Evolutionary conservation across 2,888 invertebrate genomes (phyloP), one percentile per base, ranked within the genome.

Genomic region (Orchesellides sinensis): DNA sequence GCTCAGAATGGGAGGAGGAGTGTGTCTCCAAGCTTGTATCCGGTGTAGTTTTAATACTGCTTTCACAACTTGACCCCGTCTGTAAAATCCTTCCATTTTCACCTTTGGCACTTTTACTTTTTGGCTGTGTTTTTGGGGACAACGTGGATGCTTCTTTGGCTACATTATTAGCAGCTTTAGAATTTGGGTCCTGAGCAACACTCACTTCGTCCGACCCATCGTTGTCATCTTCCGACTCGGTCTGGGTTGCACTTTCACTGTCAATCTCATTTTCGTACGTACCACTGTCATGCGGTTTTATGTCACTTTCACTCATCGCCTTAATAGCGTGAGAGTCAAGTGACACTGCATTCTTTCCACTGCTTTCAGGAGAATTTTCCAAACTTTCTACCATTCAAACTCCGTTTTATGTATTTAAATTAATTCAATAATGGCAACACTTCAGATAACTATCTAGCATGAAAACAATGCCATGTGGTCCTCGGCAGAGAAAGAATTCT

Each of bases 291-390:
- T 74, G 68, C 52, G 65, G 32, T 32, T 35, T 21, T 0, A 21
- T 65, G 14, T 59, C 82, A 82, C 75, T 75, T 69, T 75, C 75
- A 75, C 70, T 82, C 82, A 82, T 82, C 74, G 61, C 82, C 82
- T 70, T 75, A 47, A 23, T 54, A 75, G 69, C 74, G 66, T 52
- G 29, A 54, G 74, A 61, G 23, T 81, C 68, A 19, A 81, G 52
- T 47, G 73, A 61, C 68, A 68, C 73, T 66, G 47, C 82, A 82
- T 82, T 69, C 70, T 82, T 59, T 29, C 59, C 14, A 59, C 19
- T 69, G 63, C 52, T 69, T 32, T 69, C 75, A 21, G 70, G 63
- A 14, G 69, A 69, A 25, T 29, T 29, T 69, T 65, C 65, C 70
- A 82, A 70, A 29, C 75, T 75, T 73, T 82, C 82, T 27, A 82